Percentiles rank a stretch among this genome's conserved stretches.
These are phyloP conservation scores for Morbakka virulenta DNA, from an alignment of 30 jellyfish, hydroid and myxozoan species.

Conservation along the genomic window DNA sequence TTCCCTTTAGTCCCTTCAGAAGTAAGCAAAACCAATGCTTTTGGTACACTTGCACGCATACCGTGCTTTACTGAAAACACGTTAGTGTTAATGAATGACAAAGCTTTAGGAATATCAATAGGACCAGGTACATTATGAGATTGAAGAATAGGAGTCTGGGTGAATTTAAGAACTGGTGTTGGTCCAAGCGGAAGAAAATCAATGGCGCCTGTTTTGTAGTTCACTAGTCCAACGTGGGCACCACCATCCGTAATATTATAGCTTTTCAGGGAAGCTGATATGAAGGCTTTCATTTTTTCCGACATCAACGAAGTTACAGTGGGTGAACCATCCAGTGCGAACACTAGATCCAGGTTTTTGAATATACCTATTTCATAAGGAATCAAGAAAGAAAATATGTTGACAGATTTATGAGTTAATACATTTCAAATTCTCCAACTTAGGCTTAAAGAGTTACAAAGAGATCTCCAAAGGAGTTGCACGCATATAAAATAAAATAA, in stretches of 20 bases:
- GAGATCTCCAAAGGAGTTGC: too few species aligned
- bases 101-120: not conserved
- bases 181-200: constrained; percentile 22
- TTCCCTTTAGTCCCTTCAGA: constrained; percentile 14
- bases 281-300: constrained; percentile 18
- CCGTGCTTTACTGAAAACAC: constrained; percentile 48
- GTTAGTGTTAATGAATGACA: constrained; percentile 1
- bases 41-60: constrained; percentile 56
- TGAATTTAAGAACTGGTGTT: not conserved
- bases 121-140: not conserved
- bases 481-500: too few species aligned
- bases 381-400: too few species aligned
- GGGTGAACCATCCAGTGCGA: constrained; percentile 52
- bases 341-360: constrained; percentile 15
- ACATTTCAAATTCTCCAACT: too few species aligned
- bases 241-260: constrained; percentile 37
- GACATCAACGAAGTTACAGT: not conserved
- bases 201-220: constrained; percentile 22
- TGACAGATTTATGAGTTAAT: too few species aligned
- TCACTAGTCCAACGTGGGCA: constrained; percentile 48
- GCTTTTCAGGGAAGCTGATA: constrained; percentile 42
- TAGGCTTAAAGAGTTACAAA: too few species aligned
- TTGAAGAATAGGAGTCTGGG: not conserved
- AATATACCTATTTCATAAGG: not conserved
- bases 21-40: constrained; percentile 44